Percentiles rank a stretch among this genome's conserved stretches.
Evolutionary conservation across 2,113 vertebrate genomes (phyloP).

Genomic region (Syngnathus scovelli): DNA sequence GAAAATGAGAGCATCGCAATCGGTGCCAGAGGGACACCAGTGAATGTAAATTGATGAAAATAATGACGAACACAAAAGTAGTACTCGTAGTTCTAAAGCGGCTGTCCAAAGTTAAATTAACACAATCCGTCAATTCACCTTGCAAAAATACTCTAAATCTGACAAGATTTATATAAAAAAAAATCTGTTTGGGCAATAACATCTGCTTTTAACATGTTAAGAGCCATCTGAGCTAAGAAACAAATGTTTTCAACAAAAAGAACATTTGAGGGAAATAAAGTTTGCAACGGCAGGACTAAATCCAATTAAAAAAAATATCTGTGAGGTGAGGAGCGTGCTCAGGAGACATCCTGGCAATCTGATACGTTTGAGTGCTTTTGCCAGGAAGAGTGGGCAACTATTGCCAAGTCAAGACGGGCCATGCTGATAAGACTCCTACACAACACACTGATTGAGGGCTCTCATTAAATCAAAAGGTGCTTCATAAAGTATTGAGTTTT

Average conservation of each 20-base stretch:
- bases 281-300: neutral
- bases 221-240: neutral
- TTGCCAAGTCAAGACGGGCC: neutral
- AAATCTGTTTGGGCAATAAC: neutral
- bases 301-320: neutral
- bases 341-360: neutral
- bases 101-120: too few species aligned
- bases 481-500: neutral
- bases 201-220: neutral
- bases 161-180: neutral
- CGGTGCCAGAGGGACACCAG: neutral
- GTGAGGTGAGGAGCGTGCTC: neutral
- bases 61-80: too few species aligned
- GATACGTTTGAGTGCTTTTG: neutral
- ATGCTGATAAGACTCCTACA: neutral
- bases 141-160: neutral
- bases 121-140: neutral
- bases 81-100: too few species aligned
- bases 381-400: neutral
- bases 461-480: neutral
- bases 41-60: neutral
- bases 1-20: slow-evolving; percentile 14
- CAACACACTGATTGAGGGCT: neutral
- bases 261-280: neutral
- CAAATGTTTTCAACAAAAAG: neutral